Evolutionary conservation across 2,888 invertebrate genomes (phyloP), one percentile per base, ranked within the genome.

Genomic region (Argyra leucocephala): DNA sequence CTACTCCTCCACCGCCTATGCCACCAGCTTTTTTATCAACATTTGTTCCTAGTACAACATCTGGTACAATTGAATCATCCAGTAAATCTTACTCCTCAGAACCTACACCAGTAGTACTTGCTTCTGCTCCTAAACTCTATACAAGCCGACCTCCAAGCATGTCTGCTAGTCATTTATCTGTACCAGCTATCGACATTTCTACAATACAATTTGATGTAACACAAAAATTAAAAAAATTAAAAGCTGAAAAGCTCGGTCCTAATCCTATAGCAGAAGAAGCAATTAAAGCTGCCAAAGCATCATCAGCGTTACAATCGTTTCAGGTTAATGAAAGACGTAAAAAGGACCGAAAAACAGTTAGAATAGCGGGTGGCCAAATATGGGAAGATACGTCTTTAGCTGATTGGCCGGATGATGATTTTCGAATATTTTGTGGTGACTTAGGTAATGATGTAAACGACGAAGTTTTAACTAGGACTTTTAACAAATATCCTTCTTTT

Each of bases 331-430:
- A 84, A 70, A 81, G 78, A 18, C 77, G 79, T 66, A 79, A 79
- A 63, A 79, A 79, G 65, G 78, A 79, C 67, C 73, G 78, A 2
- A 79, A 79, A 65, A 88, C 92, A 67, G 86, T 97, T 63, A 83
- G 98, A 31, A 91, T 90, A 70, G 97, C 96, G 0, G 98, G 96
- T 4, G 96, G 96, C 1, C 88, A 90, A 71, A 89, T 90, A 0
- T 99, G 99, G 99, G 98, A 99, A 79, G 99, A 99, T 81, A 84
- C 86, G 23, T 93, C 96, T 0, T 80, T 99, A 64, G 81, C 88
- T 22, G 99, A 99, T 75, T 99, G 98, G 99, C 90, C 93, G n/a
- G 91, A 93, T 71, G 96, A 96, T 82, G 99, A 99, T 82, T 99
- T 96, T 81, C 84, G 99, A 70, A 90, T 99, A 81, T 99, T 99